Evolutionary conservation across 2,113 vertebrate genomes (phyloP), one percentile per base, ranked within the genome.

Genomic region (Ctenomys sociabilis): DNA sequence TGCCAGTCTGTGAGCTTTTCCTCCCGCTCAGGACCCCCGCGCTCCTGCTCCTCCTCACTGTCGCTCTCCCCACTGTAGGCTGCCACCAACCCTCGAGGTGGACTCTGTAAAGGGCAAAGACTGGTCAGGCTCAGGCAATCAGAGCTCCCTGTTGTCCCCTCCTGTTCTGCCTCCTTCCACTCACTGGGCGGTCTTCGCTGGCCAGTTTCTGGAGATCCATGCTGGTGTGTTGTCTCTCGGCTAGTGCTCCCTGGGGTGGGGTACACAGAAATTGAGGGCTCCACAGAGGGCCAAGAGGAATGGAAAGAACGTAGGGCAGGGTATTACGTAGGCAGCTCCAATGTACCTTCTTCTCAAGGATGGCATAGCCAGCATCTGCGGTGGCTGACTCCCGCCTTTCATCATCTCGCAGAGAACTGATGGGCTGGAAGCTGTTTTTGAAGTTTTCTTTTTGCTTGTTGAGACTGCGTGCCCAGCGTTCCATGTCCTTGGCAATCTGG

Each of bases 401-500:
- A 11, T 99, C 99, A 0, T 98, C 97, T 61, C 98, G 97, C 82
- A 98, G 97, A 59, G 97, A 98, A 96, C 90, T 98, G 98, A 94
- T 98, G 68, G 92, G 98, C 93, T 94, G 98, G 97, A 91, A 98
- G 90, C 97, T 98, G 28, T 99, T 99, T 59, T 99, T 99, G 96
- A 99, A 98, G 85, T 99, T 99, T 96, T 99, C 99, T 97, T 99
- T 99, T 94, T 99, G 99, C 75, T 99, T 98, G 91, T 99, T 99
- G 70, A 99, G 98, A 96, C 99, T 99, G 85, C 99, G 99, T 4
- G 99, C 99, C 99, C 99, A 99, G 24, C 99, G 99, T 94, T 99
- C 99, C 99, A 99, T 99, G 93, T 99, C 99, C 97, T 99, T 99
- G 40, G 99, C 99, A 72, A 99, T 99, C 99, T 99, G 94, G 57